These are phyloP conservation scores for Drosophila incognita DNA, from an alignment of 2,888 invertebrate genomes.

Conservation along the genomic window DNA sequence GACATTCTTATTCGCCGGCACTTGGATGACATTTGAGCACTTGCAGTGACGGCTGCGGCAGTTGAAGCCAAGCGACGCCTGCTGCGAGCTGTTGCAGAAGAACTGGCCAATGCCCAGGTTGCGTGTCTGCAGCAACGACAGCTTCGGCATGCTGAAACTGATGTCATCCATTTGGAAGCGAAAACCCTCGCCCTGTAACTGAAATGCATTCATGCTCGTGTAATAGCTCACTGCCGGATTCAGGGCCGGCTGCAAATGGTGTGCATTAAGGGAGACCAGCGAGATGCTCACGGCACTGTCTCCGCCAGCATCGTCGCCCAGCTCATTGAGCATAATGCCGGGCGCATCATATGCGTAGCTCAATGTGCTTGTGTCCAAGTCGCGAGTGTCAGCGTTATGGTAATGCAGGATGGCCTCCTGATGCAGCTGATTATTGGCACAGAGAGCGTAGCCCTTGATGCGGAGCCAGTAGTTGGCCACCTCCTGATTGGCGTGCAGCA, in stretches of 20 bases:
- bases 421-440: slow-evolving; percentile 70
- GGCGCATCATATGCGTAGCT: slow-evolving; percentile 74
- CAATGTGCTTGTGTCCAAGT: slow-evolving; percentile 59
- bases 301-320: slow-evolving; percentile 60
- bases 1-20: slow-evolving; percentile 76
- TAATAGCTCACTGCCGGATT: slow-evolving; percentile 69
- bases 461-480: slow-evolving; percentile 82
- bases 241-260: slow-evolving; percentile 46
- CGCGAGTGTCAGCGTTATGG: slow-evolving; percentile 64
- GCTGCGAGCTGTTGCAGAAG: slow-evolving; percentile 80
- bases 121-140: slow-evolving; percentile 80
- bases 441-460: slow-evolving; percentile 80
- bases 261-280: slow-evolving; percentile 67
- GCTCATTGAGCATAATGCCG: slow-evolving; percentile 71
- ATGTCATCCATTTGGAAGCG: slow-evolving; percentile 83
- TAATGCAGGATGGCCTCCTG: slow-evolving; percentile 82
- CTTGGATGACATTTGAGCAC: slow-evolving; percentile 82
- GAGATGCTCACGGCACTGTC: slow-evolving; percentile 49
- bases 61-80: slow-evolving; percentile 70
- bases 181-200: slow-evolving; percentile 59
- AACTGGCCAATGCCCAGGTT: slow-evolving; percentile 76
- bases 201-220: slow-evolving; percentile 77
- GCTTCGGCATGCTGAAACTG: slow-evolving; percentile 74
- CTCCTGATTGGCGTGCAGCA: slow-evolving; percentile 78
- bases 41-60: slow-evolving; percentile 76